Evolutionary conservation across 64 coral and sea anemone species (phyloP), one percentile per base, ranked within the genome.

Genomic region (Acropora yongei): DNA sequence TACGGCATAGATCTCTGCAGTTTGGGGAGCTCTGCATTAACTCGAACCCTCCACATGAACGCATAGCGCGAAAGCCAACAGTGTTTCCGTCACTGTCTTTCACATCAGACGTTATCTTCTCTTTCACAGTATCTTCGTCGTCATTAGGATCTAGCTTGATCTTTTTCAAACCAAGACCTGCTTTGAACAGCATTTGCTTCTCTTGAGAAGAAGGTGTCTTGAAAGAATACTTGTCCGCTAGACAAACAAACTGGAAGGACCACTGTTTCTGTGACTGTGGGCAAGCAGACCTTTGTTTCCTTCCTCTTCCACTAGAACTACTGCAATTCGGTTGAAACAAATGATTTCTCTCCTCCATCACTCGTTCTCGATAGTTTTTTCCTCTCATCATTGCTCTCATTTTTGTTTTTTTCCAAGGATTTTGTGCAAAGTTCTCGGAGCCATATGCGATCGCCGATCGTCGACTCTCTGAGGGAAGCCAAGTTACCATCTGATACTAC

Each of bases 401-500:
- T 65, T 41, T 78, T 66, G 40, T 12, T 48, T 20, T 89, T 89
- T 89, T 68, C 12, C 75, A 89, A 79, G n/a, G 77, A 79, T 60
- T 60, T 88, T 88, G 50, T 17, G 14, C 44, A 77, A 60, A 75
- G 80, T 20, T 87, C 75, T 13, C 81, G 58, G 12, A 93, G 61
- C 6, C 66, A 61, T 48, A 82, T 88, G 9, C 63, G 84, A 49
- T 88, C 77, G 17, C 91, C 91, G 47, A 93, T 88, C 5, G 84
- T 93, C 11, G 50, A 79, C 3, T 81, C 91, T 4, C 84, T 65
- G 17, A 93, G 63, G 14, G 82, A 60, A 88, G 76, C 85, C 40
- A 93, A 66, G 60, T 93, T 79, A 16, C 76, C 75, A 63, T 93
- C 86, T 74, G 92, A 82, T 5, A 80, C 68, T 10, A 93, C 76